Percentiles rank a stretch among this genome's conserved stretches.
phyloP scores from a whole-genome alignment of 2,113 vertebrate species.

The Spea multiplicata region DNA sequence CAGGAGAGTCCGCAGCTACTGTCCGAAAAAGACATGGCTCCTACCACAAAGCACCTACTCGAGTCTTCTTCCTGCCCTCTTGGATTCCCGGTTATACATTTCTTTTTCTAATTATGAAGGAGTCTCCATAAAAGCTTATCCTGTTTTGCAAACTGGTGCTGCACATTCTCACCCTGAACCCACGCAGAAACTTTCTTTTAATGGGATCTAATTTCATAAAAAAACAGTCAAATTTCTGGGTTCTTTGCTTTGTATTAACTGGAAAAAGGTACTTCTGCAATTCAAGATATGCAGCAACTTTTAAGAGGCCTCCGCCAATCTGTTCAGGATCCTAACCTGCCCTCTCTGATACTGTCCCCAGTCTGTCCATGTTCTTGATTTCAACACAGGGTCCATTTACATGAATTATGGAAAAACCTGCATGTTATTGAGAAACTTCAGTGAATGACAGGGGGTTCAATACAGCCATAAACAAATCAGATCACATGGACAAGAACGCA shows the following conservation, averaged over 20 bases:
- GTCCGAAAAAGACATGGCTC: conserved; percentile 52
- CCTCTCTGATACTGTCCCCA: neutral
- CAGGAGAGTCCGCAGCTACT: conserved; percentile 58
- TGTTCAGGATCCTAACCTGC: neutral
- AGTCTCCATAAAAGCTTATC: conserved; percentile 50
- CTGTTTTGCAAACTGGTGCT: conserved; percentile 53
- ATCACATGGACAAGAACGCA: neutral
- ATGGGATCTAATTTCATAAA: conserved; percentile 64
- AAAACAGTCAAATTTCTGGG: conserved; percentile 55
- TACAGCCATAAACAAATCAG: neutral
- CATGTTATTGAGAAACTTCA: conserved; percentile 23
- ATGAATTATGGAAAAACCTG: conserved; percentile 20
- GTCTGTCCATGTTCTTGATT: conserved; percentile 15
- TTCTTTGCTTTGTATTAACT: conserved; percentile 45
- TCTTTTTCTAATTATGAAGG: conserved; percentile 71
- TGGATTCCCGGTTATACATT: conserved; percentile 65
- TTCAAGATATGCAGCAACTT: conserved; percentile 37
- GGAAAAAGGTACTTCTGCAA: conserved; percentile 33
- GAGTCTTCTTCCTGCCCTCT: conserved; percentile 72
- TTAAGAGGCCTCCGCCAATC: neutral
- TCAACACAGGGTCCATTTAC: conserved; percentile 34
- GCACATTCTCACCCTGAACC: conserved; percentile 55
- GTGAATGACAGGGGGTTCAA: neutral
- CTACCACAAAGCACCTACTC: conserved; percentile 58
- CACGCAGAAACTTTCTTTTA: conserved; percentile 67